Conservation (phyloP, 2,888 invertebrate genomes). For the Elegia similella region DNA sequence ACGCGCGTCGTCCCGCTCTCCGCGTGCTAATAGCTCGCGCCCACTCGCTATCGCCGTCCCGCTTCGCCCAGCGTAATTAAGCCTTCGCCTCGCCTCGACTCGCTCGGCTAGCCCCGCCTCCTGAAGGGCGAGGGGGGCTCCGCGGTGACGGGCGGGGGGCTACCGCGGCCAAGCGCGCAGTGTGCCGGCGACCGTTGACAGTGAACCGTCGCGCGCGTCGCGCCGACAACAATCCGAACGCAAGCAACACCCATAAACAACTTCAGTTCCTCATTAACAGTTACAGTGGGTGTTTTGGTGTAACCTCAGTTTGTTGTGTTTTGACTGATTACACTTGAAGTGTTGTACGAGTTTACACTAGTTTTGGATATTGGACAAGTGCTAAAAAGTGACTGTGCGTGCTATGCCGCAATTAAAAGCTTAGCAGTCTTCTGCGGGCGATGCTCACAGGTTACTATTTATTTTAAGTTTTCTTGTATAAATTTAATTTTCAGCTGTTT, state of each 20-base stretch:
- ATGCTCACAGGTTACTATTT: constrained; percentile 79
- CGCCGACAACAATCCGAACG: constrained; percentile 60
- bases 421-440: constrained; percentile 78
- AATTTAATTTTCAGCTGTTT: constrained; percentile 36
- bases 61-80: constrained; percentile 78
- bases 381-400: constrained; percentile 73
- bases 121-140: constrained; percentile 40
- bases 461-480: constrained; percentile 54
- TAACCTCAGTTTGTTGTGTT: constrained; percentile 66
- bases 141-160: constrained; percentile 47
- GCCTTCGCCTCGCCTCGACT: constrained; percentile 77
- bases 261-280: constrained; percentile 73
- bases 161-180: constrained; percentile 67
- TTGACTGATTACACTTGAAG: constrained; percentile 63
- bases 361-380: constrained; percentile 77
- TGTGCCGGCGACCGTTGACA: constrained; percentile 78
- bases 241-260: constrained; percentile 67
- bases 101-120: constrained; percentile 66
- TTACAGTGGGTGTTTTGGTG: constrained; percentile 74
- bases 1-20: constrained; percentile 83
- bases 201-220: constrained; percentile 68
- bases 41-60: constrained; percentile 78
- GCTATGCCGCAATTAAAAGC: constrained; percentile 73
- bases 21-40: constrained; percentile 85
- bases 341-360: constrained; percentile 61